Evolutionary conservation across 1,140 invertebrate species (phyloP), one percentile per base, ranked within the genome.

Genomic region (Lutraria rhynchaena): DNA sequence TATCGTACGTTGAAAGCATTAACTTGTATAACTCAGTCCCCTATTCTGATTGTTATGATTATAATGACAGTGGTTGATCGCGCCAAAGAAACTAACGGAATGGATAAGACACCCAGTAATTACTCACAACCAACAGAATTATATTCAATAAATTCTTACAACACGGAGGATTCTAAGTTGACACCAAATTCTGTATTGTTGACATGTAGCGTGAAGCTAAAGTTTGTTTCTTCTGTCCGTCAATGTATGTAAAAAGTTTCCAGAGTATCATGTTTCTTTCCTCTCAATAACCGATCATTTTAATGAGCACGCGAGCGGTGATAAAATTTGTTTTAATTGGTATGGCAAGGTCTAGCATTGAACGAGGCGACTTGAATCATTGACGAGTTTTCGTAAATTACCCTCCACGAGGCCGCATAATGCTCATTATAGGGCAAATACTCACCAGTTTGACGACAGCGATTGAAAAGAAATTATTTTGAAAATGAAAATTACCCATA

Each of bases 401-500:
- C 57, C 73, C 57, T 49, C 57, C 55, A 17, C 37, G 57, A 57
- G 55, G 58, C 44, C 55, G 53, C 60, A 41, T 44, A 4, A 35
- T 27, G 35, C 44, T 60, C 44, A 60, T 61, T 51, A 57, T 51
- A 60, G 55, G 41, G 17, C 44, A 49, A 75, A 49, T 61, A 53
- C 57, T 57, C 73, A 75, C 55, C 73, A 61, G 13, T 63, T 75
- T 51, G 73, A 60, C 73, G 73, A 60, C 73, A 75, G 37, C 57
- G 55, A 75, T 75, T 75, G 73, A 75, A 75, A 75, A 75, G 73
- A 75, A 75, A 75, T 75, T 75, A 75, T 75, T 75, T 75, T 75
- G 73, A 75, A 75, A 61, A 75, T 75, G 73, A 75, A 75, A 75
- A 75, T 75, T 75, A 61, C 73, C 73, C 57, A 75, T 75, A 75